Percentiles rank a stretch among this genome's conserved stretches.
Evolutionary conservation across 2,888 invertebrate genomes (phyloP).

Genomic region (Hypolimnas misippus): DNA sequence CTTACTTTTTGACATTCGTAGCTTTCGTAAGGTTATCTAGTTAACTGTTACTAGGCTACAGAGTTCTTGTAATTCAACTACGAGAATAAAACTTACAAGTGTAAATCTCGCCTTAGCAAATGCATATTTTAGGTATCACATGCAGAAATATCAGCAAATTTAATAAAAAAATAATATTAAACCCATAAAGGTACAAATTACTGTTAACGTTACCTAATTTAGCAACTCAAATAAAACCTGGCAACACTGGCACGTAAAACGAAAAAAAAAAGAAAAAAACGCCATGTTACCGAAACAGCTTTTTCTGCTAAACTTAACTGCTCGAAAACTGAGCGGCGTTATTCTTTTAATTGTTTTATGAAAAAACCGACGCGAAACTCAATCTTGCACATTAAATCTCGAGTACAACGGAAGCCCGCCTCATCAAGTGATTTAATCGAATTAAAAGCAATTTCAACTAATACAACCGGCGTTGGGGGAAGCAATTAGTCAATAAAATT

Average conservation of each 20-base stretch:
- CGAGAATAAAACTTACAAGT: too few species aligned
- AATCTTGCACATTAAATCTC: conserved; percentile 48
- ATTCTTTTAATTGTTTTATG: conserved; percentile 41
- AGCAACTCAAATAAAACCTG: not conserved
- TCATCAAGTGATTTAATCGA: conserved; percentile 67
- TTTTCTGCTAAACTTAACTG: conserved; percentile 16
- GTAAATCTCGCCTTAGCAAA: too few species aligned
- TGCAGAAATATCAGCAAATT: too few species aligned
- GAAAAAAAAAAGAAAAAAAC: conserved; percentile 2
- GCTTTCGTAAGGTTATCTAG: too few species aligned
- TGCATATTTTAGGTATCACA: too few species aligned
- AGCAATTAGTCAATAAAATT: conserved; percentile 65
- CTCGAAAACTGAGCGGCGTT: conserved; percentile 16
- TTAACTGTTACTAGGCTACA: too few species aligned
- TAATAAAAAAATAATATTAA: not conserved
- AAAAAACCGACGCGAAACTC: conserved; percentile 41
- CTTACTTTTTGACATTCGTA: too few species aligned
- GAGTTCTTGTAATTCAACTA: too few species aligned
- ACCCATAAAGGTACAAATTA: not conserved
- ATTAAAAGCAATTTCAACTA: conserved; percentile 70
- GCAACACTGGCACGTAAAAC: conserved; percentile 5
- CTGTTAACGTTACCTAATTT: conserved; percentile 1
- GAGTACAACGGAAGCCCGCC: conserved; percentile 61
- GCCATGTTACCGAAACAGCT: conserved; percentile 1
- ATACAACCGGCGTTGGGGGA: conserved; percentile 53